Base-by-base conservation (phyloP, 2,113 vertebrate species). In the Syrmaticus mikado region DNA sequence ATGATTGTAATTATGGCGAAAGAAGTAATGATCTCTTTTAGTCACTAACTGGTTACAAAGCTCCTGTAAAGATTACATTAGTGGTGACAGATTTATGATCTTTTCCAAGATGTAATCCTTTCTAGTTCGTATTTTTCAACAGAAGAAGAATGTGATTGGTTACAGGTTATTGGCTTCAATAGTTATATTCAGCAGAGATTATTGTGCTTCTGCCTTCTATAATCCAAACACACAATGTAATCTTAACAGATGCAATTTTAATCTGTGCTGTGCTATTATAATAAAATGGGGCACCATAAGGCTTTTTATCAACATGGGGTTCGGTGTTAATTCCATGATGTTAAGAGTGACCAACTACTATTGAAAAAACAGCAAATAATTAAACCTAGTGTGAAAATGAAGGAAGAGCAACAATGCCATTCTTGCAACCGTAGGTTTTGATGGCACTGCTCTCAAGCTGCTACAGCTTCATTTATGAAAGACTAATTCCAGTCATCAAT, bases 131-230 rank as follows among this genome's bases (percentile, higher is more conserved):
- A 91, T 96, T 98, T 97, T 96, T 95, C 94, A 97, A 65, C 60
- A 93, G 94, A 92, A 96, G 85, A 97, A 94, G 90, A 91, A 91
- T 67, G 91, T 73, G 95, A 97, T 95, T 97, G 97, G 97, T 97
- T 97, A 97, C 95, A 98, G 97, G 96, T 98, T 98, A 97, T 96
- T 98, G 97, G 96, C 70, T 96, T 92, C 96, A 91, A 93, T 52
- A 72, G 50, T 93, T 97, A 92, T 48, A 96, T 92, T 96, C 95
- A 93, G 84, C 72, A 94, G 95, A 96, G 96, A 95, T 95, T 95
- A 98, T 67, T 92, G 93, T 94, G 95, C 90, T 97, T 97, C 88
- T 97, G 94, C 58, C 74, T 96, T 78, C 78, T 89, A 82, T 97
- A 98, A 97, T 97, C 95, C 96, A 97, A 96, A 96, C 85, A 91